Base-by-base conservation (phyloP, 2,113 vertebrate genomes). In the Triplophysa tibetana region DNA sequence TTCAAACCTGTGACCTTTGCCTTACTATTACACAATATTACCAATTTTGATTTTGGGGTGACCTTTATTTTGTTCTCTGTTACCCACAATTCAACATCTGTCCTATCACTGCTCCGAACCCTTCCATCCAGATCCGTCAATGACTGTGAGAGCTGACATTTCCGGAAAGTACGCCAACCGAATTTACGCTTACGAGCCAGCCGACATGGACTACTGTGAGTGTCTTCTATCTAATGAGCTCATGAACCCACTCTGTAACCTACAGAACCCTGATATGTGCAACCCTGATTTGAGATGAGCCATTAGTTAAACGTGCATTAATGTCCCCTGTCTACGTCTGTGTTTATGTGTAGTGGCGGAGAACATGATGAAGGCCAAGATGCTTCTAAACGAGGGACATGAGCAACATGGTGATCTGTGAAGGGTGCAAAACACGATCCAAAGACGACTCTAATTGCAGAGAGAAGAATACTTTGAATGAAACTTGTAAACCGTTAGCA, bases 321-420 rank as follows among this genome's bases (percentile, higher is more conserved):
- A 48, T 63, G 10, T 54, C 41, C 69, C 68, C 13, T 79, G 1
- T 1, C 54, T 5, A 11, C 14, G 23, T 66, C 14, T 80, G n/a
- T 83, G 23, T 75, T 65, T 81, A 19, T 61, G 6, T 68, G n/a
- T 86, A 93, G 92, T 94, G 90, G 41, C 13, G 4, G 1, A 85
- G 58, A 95, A 92, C 87, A 92, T 92, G 91, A 87, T 79, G 26
- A 89, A 81, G 86, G 92, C 85, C 60, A 91, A 90, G 88, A 1
- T 23, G 4, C 70, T 86, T n/a, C 23, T 87, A 13, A 41, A 77
- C 13, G n/a, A 21, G 1, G 26, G 33, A 8, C 75, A 77, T 6
- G 26, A 41, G 26, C 3, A 66, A 9, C 87, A 87, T 24, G 21
- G 12, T 1, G 92, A 94, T 63, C 87, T 93, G 29, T 82, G 65